Evolutionary conservation across 1,140 invertebrate genomes (phyloP), one percentile per base, ranked within the genome.

Genomic region (Platyscapa corneri): DNA sequence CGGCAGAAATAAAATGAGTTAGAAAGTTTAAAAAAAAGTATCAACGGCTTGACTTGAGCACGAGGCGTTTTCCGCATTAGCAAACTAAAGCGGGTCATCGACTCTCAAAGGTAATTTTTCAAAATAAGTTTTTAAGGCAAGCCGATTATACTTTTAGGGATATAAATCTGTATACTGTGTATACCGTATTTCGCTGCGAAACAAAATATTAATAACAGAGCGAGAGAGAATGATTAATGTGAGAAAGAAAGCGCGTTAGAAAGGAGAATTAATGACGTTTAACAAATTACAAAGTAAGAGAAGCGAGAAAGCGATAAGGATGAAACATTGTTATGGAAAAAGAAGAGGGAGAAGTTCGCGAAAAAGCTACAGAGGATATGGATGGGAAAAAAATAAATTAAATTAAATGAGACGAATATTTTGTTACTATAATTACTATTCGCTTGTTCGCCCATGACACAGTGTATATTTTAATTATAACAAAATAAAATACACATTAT

Each of bases 391-490:
- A 86, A 85, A 84, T 88, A 85, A 88, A 89, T 86, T 85, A 75
- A 83, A 84, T 89, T 88, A 90, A 89, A 92, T 91, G 88, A 92
- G 89, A 91, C 89, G 89, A 91, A 93, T 93, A 93, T 93, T 93
- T 93, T 93, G 92, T 93, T 93, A 93, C 91, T 90, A 91, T 92
- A 92, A 91, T 92, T 93, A 92, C 91, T 92, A 92, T 92, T 93
- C 91, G 92, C 92, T 92, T 93, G 92, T 92, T 93, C 91, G 91
- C 91, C 92, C 92, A 93, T 93, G 92, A 93, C 91, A 92, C 92
- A 93, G 89, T 93, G 92, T 93, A 93, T 93, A 93, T 93, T 93
- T 93, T 93, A 93, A 93, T 93, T 93, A 93, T 93, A 93, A 91
- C 91, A 90, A 91, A 90, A 77, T 92, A 92, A 93, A 90, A 90